A percentile compares a stretch with the other conserved stretches of the same genome.
phyloP scores from a whole-genome alignment of 1,140 invertebrate species.

The Maconellicoccus hirsutus region DNA sequence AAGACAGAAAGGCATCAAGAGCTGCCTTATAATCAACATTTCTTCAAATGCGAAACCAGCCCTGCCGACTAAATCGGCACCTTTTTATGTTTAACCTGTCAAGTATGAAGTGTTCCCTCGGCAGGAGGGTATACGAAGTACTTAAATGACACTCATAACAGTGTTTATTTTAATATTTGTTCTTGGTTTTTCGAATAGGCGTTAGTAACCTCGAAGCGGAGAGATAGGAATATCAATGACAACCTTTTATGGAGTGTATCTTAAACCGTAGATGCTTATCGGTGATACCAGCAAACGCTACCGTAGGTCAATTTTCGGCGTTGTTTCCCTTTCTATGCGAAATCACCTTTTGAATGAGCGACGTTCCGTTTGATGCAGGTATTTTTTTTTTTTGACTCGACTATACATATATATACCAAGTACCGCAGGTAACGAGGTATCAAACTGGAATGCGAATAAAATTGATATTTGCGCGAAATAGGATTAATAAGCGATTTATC shows the following conservation, averaged over 20 bases:
- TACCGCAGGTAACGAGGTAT: neutral
- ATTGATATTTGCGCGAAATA: neutral
- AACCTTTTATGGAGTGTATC: neutral
- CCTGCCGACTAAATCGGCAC: neutral
- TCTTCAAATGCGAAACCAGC: constrained; percentile 7
- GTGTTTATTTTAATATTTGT: constrained; percentile 10
- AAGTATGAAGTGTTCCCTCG: neutral
- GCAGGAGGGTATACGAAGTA: neutral
- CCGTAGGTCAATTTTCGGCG: neutral
- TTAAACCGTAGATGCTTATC: neutral
- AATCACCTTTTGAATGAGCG: too few relatives aligned
- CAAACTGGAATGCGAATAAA: neutral
- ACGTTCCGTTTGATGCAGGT: too few relatives aligned
- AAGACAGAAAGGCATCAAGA: neutral
- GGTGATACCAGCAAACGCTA: neutral
- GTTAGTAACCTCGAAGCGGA: neutral
- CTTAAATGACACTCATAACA: neutral
- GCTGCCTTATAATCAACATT: neutral
- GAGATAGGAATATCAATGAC: constrained; percentile 4
- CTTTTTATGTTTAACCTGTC: neutral
- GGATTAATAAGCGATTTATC: neutral
- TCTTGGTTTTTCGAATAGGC: neutral
- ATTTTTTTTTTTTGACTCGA: too few relatives aligned
- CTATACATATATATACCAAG: neutral
- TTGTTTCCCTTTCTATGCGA: too few relatives aligned